Percentiles rank a stretch among this genome's conserved stretches.
Evolutionary conservation across 2,797 vertebrate genomes (phyloP).

Genomic region (Cetoscarus ocellatus): DNA sequence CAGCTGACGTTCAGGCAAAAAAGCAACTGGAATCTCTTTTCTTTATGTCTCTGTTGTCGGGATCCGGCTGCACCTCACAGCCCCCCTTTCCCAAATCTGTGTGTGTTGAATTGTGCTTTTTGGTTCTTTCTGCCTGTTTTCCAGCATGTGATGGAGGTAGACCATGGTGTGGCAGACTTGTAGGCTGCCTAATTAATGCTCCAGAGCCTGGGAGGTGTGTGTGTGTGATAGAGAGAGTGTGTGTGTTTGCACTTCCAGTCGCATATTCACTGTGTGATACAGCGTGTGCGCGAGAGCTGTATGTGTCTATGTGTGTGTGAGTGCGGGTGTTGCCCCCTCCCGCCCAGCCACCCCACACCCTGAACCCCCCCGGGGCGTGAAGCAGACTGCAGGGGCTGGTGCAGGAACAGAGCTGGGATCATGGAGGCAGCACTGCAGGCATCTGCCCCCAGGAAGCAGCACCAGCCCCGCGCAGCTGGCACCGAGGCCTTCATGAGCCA

Average conservation of each 20-base stretch:
- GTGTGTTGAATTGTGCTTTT: slow-evolving; percentile 39
- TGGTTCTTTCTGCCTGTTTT: slow-evolving; percentile 56
- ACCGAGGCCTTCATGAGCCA: slow-evolving; percentile 75
- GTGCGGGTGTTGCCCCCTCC: slow-evolving; percentile 25
- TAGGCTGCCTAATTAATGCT: slow-evolving; percentile 81
- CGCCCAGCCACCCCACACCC: slow-evolving; percentile 30
- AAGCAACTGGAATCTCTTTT: slow-evolving; percentile 60
- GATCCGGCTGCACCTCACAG: slow-evolving; percentile 37
- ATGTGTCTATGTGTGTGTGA: slow-evolving; percentile 42
- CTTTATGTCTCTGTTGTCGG: slow-evolving; percentile 44
- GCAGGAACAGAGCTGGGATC: slow-evolving; percentile 82
- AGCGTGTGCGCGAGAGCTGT: slow-evolving; percentile 41
- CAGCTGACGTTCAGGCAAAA: slow-evolving; percentile 58
- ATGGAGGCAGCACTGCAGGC: slow-evolving; percentile 81
- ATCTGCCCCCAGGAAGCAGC: slow-evolving; percentile 83
- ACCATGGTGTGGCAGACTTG: slow-evolving; percentile 71
- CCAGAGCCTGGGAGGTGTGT: slow-evolving; percentile 69
- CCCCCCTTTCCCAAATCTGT: slow-evolving; percentile 22
- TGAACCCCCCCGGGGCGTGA: slow-evolving; percentile 63
- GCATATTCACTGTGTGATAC: slow-evolving; percentile 47
- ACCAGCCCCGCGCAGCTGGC: slow-evolving; percentile 82
- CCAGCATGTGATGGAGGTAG: slow-evolving; percentile 67
- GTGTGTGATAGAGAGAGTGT: slow-evolving; percentile 20
- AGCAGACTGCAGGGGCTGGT: slow-evolving; percentile 79
- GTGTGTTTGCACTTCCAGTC: slow-evolving; percentile 54